These are phyloP conservation scores for Limnephilus rhombicus DNA, from an alignment of 2,888 invertebrate species.

Conservation along the genomic window DNA sequence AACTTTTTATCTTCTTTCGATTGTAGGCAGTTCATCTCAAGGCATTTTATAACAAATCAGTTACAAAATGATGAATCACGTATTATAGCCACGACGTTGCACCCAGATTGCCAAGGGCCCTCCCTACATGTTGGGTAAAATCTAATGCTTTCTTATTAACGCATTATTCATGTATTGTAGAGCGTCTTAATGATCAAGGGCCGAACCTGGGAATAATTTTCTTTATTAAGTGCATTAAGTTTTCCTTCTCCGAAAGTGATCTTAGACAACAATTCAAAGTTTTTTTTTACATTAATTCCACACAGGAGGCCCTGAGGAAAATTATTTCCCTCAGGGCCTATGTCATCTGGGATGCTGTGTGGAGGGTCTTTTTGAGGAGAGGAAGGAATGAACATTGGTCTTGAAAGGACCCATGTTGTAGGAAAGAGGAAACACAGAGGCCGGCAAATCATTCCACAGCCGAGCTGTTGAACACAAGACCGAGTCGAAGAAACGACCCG, in stretches of 20 bases:
- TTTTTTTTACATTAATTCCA: no score
- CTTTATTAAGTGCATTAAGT: neutral
- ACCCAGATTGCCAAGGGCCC: conserved; percentile 8
- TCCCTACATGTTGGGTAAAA: neutral
- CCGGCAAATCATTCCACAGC: no score
- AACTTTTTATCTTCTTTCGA: neutral
- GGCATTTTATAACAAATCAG: neutral
- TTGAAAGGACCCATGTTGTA: no score
- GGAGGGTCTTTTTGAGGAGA: no score
- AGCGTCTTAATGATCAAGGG: conserved; percentile 20
- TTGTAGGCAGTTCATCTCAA: neutral
- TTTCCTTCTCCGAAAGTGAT: neutral
- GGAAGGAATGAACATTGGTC: no score
- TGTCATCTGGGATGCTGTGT: no score
- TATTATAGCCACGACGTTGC: neutral
- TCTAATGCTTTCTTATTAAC: conserved; percentile 61
- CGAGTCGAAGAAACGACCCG: no score
- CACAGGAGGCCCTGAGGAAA: no score
- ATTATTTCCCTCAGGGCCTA: no score
- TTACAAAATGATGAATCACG: neutral
- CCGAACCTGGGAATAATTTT: neutral
- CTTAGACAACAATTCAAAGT: neutral
- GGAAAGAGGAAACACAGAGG: no score
- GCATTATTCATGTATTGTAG: conserved; percentile 51
- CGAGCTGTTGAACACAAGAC: no score